Evolutionary conservation across 2,888 invertebrate species (phyloP).

Genomic region (Eupithecia exiguata): DNA sequence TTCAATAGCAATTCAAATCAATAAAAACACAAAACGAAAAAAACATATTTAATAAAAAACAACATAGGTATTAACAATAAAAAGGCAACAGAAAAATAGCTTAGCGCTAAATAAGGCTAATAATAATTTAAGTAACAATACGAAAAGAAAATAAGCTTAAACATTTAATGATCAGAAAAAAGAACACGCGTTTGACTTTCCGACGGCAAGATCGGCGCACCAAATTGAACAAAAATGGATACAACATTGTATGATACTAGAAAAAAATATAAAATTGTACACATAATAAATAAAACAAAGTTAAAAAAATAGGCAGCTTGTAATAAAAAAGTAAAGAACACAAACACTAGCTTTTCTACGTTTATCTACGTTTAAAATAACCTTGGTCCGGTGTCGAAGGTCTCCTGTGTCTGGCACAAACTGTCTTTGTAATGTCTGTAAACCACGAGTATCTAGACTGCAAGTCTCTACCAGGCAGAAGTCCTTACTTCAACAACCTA

Average conservation of each 20-base stretch:
- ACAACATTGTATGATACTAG: background rate
- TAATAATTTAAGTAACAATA: background rate
- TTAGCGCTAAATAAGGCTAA: constrained; percentile 38
- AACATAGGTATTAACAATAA: constrained; percentile 7
- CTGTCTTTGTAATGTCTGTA: constrained; percentile 56
- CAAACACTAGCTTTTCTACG: constrained; percentile 22
- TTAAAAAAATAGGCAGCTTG: constrained; percentile 19
- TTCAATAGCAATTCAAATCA: constrained; percentile 12
- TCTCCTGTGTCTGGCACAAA: constrained; percentile 53
- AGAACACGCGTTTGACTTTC: background rate
- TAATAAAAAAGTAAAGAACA: constrained; percentile 25
- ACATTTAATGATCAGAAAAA: background rate
- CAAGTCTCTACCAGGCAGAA: constrained; percentile 60
- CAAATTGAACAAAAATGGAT: background rate
- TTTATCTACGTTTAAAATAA: constrained; percentile 50
- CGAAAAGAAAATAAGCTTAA: background rate
- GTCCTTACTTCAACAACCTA: constrained; percentile 61
- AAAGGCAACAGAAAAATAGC: constrained; percentile 25
- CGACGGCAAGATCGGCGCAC: constrained; percentile 15
- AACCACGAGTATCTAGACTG: constrained; percentile 52
- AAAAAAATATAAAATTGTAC: constrained; percentile 23
- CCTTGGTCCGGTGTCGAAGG: constrained; percentile 64
- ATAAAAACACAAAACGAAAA: constrained; percentile 27
- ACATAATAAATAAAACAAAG: constrained; percentile 31
- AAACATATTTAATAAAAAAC: constrained; percentile 18